Conservation (phyloP, 2,797 vertebrate species). For the Poecile montanus region DNA sequence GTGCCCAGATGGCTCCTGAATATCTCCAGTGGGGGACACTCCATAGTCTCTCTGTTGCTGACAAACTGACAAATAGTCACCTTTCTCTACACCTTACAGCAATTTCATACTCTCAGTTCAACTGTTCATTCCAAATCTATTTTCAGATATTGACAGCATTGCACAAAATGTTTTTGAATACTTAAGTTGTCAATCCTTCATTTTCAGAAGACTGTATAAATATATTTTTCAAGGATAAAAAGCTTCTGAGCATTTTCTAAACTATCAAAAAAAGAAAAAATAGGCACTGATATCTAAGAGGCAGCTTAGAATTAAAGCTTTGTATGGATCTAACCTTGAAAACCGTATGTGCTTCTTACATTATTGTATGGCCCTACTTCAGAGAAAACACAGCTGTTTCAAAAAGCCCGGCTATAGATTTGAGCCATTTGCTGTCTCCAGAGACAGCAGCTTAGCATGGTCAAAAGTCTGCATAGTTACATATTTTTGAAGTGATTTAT, state of each 20-base stretch:
- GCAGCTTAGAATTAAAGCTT: neutral
- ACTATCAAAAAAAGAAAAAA: neutral
- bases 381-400: neutral
- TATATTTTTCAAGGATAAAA: neutral
- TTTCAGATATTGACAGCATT: neutral
- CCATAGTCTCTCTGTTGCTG: neutral
- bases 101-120: neutral
- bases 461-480: fast-evolving
- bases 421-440: neutral
- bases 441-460: neutral
- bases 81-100: neutral
- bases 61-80: neutral
- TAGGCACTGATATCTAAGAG: neutral
- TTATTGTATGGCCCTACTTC: neutral
- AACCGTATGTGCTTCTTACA: neutral
- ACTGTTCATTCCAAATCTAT: neutral
- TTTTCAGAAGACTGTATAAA: neutral
- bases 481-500: neutral
- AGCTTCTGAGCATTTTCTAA: neutral
- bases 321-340: neutral
- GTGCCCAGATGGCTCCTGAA: neutral
- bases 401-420: neutral
- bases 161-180: neutral
- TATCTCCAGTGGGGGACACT: neutral
- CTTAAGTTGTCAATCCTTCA: neutral